Conservation (phyloP, 2,113 vertebrate species). For the Myanophis thanlyinensis region DNA sequence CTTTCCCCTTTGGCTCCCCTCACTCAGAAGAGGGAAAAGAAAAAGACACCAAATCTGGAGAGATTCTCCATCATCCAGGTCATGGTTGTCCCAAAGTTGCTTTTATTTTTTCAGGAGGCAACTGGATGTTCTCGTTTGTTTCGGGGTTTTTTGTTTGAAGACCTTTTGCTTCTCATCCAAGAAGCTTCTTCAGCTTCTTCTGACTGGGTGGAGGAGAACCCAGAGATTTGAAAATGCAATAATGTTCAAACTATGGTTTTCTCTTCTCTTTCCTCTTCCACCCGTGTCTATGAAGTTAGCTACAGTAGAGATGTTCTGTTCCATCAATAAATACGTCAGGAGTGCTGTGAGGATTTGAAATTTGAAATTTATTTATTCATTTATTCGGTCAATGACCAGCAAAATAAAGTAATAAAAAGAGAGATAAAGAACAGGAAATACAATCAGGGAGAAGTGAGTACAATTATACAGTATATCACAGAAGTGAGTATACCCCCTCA, state of each 20-base stretch:
- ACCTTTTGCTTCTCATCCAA: too few relatives aligned
- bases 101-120: too few relatives aligned
- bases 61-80: too few relatives aligned
- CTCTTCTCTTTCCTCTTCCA: constrained; percentile 68
- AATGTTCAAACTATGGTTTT: constrained; percentile 67
- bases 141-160: too few relatives aligned
- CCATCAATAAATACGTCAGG: constrained; percentile 77
- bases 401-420: background rate
- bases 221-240: constrained; percentile 57
- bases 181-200: too few relatives aligned
- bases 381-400: background rate
- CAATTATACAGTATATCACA: too few relatives aligned
- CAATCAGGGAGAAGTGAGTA: background rate
- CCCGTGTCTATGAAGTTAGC: constrained; percentile 75
- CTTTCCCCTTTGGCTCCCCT: constrained; percentile 11
- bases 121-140: too few relatives aligned
- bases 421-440: background rate
- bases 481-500: too few relatives aligned
- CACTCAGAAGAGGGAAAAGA: background rate
- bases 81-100: too few relatives aligned
- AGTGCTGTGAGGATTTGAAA: constrained; percentile 68
- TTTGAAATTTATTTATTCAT: background rate
- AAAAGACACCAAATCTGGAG: background rate
- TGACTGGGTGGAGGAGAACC: too few relatives aligned
- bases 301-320: constrained; percentile 74